Conservation (phyloP, 2,797 vertebrate species). For the Discoglossus pictus region DNA sequence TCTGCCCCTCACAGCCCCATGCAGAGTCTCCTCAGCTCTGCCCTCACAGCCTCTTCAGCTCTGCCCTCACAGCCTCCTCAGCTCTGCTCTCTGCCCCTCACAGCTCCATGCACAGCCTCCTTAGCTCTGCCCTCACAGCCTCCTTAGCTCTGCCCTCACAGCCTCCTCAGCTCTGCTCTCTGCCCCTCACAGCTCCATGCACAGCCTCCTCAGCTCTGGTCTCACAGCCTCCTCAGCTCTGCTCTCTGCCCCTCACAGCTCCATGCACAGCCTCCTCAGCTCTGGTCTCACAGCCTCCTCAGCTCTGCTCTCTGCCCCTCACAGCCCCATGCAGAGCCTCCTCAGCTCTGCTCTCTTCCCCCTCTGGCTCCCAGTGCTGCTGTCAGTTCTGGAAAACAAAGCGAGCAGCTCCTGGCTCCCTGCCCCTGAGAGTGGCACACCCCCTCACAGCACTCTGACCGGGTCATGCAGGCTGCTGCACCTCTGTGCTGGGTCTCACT, state of each 20-base stretch:
- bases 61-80: background rate
- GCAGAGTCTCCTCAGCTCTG: too few species aligned
- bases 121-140: too few species aligned
- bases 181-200: too few species aligned
- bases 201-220: too few species aligned
- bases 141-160: too few species aligned
- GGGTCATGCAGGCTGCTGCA: slow-evolving; percentile 2
- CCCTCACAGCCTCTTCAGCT: too few species aligned
- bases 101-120: too few species aligned
- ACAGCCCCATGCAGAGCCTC: too few species aligned
- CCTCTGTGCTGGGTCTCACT: background rate
- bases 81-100: background rate
- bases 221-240: background rate
- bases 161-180: background rate
- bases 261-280: too few species aligned
- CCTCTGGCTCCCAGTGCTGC: background rate
- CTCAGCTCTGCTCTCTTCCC: background rate
- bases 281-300: background rate
- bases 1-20: too few species aligned
- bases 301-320: background rate
- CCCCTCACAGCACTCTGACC: slow-evolving; percentile 30
- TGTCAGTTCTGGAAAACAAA: slow-evolving; percentile 38
- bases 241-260: background rate
- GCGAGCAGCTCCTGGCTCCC: slow-evolving; percentile 16
- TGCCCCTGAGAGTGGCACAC: slow-evolving; percentile 30